Evolutionary conservation across 2,888 invertebrate species (phyloP), one percentile per base, ranked within the genome.

Genomic region (Campoplex nolae): DNA sequence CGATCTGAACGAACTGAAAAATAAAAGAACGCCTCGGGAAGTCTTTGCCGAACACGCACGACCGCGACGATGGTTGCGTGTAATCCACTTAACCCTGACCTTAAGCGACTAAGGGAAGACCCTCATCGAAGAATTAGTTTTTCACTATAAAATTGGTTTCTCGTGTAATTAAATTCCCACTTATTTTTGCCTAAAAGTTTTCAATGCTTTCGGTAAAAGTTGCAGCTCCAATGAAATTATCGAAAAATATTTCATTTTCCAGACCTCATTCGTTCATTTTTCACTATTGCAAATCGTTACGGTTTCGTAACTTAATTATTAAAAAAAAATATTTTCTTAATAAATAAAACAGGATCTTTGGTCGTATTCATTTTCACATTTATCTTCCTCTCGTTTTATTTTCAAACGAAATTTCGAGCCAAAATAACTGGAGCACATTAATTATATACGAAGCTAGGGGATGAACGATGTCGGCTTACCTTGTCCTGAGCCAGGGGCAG

Each of bases 401-500:
- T 62, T 3, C 38, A 13, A 23, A n/a, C 54, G 54, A 70, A n/a
- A 54, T 56, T 56, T 23, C 8, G 35, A 38, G 13, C 54, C n/a
- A 13, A 56, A 35, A 56, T 54, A 48, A 65, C 18, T 65, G 65
- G 76, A 35, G 62, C 62, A 65, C 28, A 32, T 51, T 65, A 65
- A 67, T 77, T 35, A 48, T 62, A n/a, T 11, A 28, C 32, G 38
- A 48, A 45, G 35, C n/a, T n/a, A 68, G 38, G 23, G 48, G 73
- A 28, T 92, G 92, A 95, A 93, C 45, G 7, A 71, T 28, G 56
- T 32, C 23, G 93, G 95, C 96, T 95, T 95, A 97, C 96, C 96
- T 96, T 96, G 94, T 96, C 96, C 95, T 97, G 96, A 91, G 97
- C 97, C 96, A 97, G 96, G 95, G 97, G 97, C 92, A 98, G 96